phyloP scores from a whole-genome alignment of 2,113 vertebrate species.

The Corythaixoides concolor region DNA sequence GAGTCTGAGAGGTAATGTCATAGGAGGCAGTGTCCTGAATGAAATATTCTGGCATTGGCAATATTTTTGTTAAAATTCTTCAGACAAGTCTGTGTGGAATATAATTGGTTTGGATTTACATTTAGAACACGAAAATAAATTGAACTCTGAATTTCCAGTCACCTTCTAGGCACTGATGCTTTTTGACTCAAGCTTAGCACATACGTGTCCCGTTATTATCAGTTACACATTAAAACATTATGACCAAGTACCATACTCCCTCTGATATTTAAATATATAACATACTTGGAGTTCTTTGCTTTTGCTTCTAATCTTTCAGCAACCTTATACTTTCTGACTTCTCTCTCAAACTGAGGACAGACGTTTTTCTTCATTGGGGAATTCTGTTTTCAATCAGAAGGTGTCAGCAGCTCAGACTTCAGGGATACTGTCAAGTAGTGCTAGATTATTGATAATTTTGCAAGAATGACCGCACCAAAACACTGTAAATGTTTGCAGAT shows the following conservation, averaged over 20 bases:
- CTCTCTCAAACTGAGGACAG: not conserved
- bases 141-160: not conserved
- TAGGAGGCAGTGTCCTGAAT: not conserved
- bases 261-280: not conserved
- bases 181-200: not conserved
- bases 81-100: not conserved
- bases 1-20: not conserved
- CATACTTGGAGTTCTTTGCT: slow-evolving; percentile 17
- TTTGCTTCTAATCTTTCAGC: slow-evolving; percentile 55
- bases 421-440: not conserved
- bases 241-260: not conserved
- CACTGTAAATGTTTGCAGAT: slow-evolving; percentile 40
- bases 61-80: not conserved
- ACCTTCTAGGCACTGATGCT: not conserved
- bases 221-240: not conserved
- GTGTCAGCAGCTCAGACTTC: slow-evolving; percentile 51
- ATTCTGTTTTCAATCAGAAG: slow-evolving; percentile 59
- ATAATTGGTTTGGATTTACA: not conserved
- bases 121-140: not conserved
- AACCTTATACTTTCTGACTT: slow-evolving; percentile 40
- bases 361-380: not conserved
- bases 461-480: slow-evolving; percentile 22
- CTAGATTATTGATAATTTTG: slow-evolving; percentile 39
- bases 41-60: not conserved
- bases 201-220: not conserved